Evolutionary conservation across 2,888 invertebrate species (phyloP).

Genomic region (Gasteruption jaculator): DNA sequence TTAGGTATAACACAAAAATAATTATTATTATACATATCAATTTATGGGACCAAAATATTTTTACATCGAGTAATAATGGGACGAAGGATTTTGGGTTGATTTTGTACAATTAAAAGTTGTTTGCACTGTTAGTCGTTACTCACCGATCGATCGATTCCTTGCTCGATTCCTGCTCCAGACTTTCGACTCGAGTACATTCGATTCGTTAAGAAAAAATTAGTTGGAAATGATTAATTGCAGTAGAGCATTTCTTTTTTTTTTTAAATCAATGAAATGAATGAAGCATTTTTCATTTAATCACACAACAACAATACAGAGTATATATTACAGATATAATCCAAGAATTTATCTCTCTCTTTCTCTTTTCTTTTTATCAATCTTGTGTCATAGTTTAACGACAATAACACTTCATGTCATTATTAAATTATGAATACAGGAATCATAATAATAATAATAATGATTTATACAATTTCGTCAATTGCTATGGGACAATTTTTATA

Average conservation of each 20-base stretch:
- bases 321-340: constrained; percentile 48
- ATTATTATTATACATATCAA: neutral
- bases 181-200: too few relatives aligned
- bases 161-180: too few relatives aligned
- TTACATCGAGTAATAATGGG: neutral
- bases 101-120: too few relatives aligned
- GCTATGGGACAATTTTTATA: too few relatives aligned
- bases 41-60: neutral
- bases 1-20: constrained; percentile 18
- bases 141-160: too few relatives aligned
- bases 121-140: too few relatives aligned
- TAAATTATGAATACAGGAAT: too few relatives aligned
- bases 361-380: too few relatives aligned
- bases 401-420: constrained; percentile 34
- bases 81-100: neutral
- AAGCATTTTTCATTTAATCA: constrained; percentile 46
- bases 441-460: too few relatives aligned
- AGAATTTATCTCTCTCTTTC: constrained; percentile 37
- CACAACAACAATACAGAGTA: constrained; percentile 51
- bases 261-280: neutral
- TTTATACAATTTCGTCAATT: too few relatives aligned
- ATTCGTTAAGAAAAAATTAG: too few relatives aligned
- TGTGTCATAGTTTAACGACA: constrained; percentile 44
- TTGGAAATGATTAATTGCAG: neutral
- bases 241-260: neutral